Base-by-base conservation (phyloP, 2,113 vertebrate genomes). In the Alexandromys fortis region DNA sequence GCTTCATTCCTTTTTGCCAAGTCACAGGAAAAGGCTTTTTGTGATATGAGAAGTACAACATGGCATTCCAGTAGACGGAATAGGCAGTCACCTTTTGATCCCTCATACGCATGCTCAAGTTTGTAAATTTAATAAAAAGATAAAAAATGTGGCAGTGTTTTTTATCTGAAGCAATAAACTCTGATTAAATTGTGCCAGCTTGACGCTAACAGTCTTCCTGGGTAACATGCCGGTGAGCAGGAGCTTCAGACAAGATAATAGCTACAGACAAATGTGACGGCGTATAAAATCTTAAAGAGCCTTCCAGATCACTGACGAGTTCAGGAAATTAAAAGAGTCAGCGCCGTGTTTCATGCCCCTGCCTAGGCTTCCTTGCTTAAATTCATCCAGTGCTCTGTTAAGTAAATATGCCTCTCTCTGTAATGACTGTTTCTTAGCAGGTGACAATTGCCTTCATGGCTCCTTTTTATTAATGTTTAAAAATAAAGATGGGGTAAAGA, bases 81-180 rank as follows among this genome's bases (percentile, higher is more conserved):
- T 97, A 95, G 86, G 61, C 30, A 97, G 95, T 98, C 98, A 98
- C 98, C 98, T 98, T 98, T 98, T 99, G 98, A 99, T 99, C 98
- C 97, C 96, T 68, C 94, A 92, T 96, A 79, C 81, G 97, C 97
- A 96, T 98, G 90, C 98, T 97, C 96, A 97, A 97, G 97, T 99
- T 98, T 97, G 96, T 98, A 99, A 99, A 99, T 99, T 98, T 98
- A 99, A 99, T 99, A 99, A 99, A 98, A 97, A 97, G 97, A 97
- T 97, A 96, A 98, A 97, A 98, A 97, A 97, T 98, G 97, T 96
- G 93, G n/a, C 76, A 73, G 77, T 86, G 85, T 96, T 99, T 98
- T 98, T 98, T 98, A 99, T 98, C 98, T 99, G 98, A 98, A 98
- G 98, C 99, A 99, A 99, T 98, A 99, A 99, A 98, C 98, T 99